Conservation (phyloP, 2,797 vertebrate genomes). For the Hippopotamyrus pictus region DNA sequence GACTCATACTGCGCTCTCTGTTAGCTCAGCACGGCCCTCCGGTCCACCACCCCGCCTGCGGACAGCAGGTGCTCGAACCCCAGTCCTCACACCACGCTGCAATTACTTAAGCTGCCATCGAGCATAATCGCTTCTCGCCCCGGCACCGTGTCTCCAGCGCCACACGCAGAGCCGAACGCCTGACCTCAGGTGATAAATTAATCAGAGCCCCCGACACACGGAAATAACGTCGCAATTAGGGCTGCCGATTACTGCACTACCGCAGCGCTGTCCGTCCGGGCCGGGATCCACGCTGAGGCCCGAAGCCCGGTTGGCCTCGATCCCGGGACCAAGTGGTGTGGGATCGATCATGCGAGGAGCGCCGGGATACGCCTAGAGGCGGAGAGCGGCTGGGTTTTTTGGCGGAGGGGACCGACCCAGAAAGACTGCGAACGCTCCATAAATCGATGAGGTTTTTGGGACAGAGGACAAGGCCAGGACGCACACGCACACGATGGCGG, state of each 20-base stretch:
- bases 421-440: constrained; percentile 17
- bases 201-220: neutral
- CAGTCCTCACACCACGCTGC: neutral
- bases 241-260: neutral
- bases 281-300: neutral
- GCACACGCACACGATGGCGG: neutral
- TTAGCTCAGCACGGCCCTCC: neutral
- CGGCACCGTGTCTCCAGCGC: neutral
- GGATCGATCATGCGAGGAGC: constrained; percentile 31
- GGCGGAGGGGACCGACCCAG: neutral
- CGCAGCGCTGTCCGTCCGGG: neutral
- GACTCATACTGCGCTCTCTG: neutral
- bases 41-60: neutral
- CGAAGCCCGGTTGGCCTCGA: neutral
- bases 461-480: neutral
- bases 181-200: neutral
- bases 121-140: neutral
- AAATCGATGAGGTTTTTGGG: neutral
- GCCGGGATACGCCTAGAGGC: constrained; percentile 34
- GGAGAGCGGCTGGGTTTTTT: constrained; percentile 24
- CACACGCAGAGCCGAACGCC: neutral
- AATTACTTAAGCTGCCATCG: neutral
- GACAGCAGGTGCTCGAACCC: neutral
- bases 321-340: neutral
- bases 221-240: neutral